A percentile compares a stretch with the other conserved stretches of the same genome.
Evolutionary conservation across 2,797 vertebrate genomes (phyloP).

Genomic region (Momotus momota): DNA sequence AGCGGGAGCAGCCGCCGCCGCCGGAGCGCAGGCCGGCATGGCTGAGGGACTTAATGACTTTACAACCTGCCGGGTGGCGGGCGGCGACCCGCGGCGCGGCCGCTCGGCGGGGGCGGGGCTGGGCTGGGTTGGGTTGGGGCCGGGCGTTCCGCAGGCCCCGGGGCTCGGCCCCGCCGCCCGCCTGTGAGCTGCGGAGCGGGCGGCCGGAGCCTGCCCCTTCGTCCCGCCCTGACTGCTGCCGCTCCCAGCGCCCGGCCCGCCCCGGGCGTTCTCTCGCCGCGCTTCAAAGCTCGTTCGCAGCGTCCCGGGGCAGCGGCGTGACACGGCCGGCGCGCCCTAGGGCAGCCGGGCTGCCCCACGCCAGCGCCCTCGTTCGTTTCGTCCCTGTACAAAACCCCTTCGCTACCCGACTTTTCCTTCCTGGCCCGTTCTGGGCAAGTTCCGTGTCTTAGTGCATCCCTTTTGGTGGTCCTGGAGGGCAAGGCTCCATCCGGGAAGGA

Average conservation of each 20-base stretch:
- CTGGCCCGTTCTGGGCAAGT: background rate
- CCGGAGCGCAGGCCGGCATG: slow-evolving; percentile 64
- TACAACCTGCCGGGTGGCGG: slow-evolving; percentile 65
- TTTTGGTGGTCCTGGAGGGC: background rate
- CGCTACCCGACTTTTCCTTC: background rate
- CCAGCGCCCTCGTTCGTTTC: background rate
- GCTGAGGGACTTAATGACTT: slow-evolving; percentile 76
- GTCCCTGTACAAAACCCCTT: background rate
- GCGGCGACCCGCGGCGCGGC: slow-evolving; percentile 18
- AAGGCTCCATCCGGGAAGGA: background rate
- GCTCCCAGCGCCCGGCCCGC: background rate
- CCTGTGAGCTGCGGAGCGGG: background rate
- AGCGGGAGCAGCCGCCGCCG: slow-evolving; percentile 42
- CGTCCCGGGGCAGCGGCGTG: background rate
- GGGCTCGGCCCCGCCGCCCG: background rate
- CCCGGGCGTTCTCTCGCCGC: background rate
- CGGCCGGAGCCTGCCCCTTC: background rate
- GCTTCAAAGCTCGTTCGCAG: background rate
- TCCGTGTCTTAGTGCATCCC: background rate
- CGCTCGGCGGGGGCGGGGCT: background rate
- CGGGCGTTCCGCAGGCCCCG: background rate
- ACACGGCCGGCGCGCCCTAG: too few relatives aligned
- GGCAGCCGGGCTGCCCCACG: background rate
- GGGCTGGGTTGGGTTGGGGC: background rate
- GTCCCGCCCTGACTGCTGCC: background rate